phyloP scores from a whole-genome alignment of 2,888 invertebrate species.

The Diarsia dahlii region DNA sequence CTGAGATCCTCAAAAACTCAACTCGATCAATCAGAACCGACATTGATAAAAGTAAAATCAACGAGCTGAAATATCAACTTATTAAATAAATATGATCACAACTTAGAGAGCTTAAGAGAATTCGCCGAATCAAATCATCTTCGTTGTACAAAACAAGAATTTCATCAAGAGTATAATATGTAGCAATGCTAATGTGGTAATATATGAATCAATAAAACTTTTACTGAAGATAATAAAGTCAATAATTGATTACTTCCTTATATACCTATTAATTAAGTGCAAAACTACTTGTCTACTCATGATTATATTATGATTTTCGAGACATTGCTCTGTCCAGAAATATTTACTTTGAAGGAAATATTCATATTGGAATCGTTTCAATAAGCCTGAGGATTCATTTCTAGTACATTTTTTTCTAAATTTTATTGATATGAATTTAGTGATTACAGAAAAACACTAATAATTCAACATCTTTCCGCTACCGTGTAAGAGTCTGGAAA shows the following conservation, averaged over 20 bases:
- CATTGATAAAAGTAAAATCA: constrained; percentile 46
- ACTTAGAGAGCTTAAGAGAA: constrained; percentile 73
- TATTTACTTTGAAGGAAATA: neutral
- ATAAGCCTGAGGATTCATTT: neutral
- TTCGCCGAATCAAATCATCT: constrained; percentile 44
- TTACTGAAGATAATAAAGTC: neutral
- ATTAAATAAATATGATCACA: constrained; percentile 72
- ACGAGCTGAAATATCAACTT: constrained; percentile 33
- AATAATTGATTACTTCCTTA: neutral
- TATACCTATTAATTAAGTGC: neutral
- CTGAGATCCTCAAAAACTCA: too few relatives aligned
- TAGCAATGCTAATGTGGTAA: constrained; percentile 20
- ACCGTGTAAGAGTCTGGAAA: constrained; percentile 13
- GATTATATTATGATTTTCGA: constrained; percentile 1
- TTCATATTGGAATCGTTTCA: neutral
- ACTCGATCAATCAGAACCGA: constrained; percentile 39
- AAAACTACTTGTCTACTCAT: neutral
- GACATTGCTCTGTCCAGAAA: neutral
- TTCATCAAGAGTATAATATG: neutral
- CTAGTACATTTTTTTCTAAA: neutral
- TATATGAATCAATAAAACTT: neutral
- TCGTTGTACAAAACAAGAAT: constrained; percentile 65
- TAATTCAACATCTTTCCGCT: constrained; percentile 25
- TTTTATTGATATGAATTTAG: neutral
- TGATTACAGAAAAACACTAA: neutral